These are phyloP conservation scores for Alauda arvensis DNA, from an alignment of 2,797 vertebrate species.

Conservation along the genomic window DNA sequence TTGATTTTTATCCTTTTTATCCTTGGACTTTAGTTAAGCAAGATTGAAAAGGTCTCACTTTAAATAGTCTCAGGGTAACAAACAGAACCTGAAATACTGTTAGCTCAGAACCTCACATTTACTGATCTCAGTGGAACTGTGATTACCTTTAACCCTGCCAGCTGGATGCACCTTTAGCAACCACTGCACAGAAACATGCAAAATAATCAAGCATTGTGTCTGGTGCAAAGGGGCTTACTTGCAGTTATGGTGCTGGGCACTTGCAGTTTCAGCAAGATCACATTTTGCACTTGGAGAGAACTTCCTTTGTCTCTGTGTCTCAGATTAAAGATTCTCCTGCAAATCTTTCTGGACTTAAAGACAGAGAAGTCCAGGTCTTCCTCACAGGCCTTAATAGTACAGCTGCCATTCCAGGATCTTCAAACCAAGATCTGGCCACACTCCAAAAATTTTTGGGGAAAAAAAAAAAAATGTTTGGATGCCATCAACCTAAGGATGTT, in stretches of 20 bases:
- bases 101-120: background rate
- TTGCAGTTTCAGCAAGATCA: background rate
- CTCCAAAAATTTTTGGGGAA: background rate
- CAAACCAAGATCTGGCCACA: constrained; percentile 1
- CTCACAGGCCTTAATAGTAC: background rate
- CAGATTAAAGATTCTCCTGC: background rate
- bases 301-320: background rate
- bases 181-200: background rate
- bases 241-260: background rate
- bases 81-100: background rate
- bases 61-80: background rate
- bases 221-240: background rate
- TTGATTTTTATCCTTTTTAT: background rate
- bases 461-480: background rate
- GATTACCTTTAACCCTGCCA: background rate
- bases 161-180: background rate
- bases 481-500: constrained; percentile 38
- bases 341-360: background rate
- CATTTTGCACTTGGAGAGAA: background rate
- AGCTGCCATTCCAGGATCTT: background rate
- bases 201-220: background rate
- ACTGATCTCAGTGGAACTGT: background rate
- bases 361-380: background rate
- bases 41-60: background rate
- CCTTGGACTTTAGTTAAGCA: background rate